Percentiles rank a stretch among this genome's conserved stretches.
phyloP scores from a whole-genome alignment of 2,113 vertebrate species.

The Antechinus stuartii region DNA sequence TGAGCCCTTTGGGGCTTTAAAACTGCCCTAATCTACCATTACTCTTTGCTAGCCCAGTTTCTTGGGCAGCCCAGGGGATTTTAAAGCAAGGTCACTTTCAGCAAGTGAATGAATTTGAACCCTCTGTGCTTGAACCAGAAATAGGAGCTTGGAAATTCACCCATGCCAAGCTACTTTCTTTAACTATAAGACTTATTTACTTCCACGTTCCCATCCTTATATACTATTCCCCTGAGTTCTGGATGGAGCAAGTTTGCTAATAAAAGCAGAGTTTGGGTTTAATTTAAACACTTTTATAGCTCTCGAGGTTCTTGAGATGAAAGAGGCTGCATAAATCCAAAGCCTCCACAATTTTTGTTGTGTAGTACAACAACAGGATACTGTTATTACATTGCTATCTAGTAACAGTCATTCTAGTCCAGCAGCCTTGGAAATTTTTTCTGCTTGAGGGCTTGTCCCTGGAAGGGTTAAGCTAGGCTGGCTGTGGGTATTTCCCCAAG shows the following conservation, averaged over 20 bases:
- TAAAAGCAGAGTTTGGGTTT: not conserved
- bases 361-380: not conserved
- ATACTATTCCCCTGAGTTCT: not conserved
- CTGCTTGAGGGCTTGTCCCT: slow-evolving; percentile 36
- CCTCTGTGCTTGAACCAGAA: not conserved
- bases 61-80: not conserved
- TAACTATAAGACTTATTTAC: not conserved
- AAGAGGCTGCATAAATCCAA: not conserved
- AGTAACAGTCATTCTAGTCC: not conserved
- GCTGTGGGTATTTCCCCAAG: not conserved
- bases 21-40: not conserved
- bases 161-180: not conserved
- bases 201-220: not conserved
- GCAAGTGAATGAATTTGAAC: not conserved
- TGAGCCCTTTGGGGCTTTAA: not conserved
- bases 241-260: not conserved
- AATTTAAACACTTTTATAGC: not conserved
- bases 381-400: slow-evolving; percentile 7
- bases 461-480: slow-evolving; percentile 46
- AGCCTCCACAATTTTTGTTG: not conserved
- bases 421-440: not conserved
- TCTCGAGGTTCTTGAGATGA: slow-evolving; percentile 18
- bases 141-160: not conserved
- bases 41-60: not conserved
- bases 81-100: not conserved